Evolutionary conservation across 2,113 vertebrate genomes (phyloP).

Genomic region (Cromileptes altivelis): DNA sequence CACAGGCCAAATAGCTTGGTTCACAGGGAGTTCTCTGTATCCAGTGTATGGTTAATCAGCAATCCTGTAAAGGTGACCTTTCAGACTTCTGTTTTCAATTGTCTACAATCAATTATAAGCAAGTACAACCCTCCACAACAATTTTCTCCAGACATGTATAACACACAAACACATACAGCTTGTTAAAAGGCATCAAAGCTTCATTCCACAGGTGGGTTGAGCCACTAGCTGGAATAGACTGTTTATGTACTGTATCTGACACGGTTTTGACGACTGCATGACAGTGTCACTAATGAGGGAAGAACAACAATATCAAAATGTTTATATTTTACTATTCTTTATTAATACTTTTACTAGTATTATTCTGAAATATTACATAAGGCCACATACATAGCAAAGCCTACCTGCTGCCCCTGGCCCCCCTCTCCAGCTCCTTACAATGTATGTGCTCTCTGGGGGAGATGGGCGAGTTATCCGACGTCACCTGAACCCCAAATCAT

Average conservation of each 20-base stretch:
- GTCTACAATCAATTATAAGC: background rate
- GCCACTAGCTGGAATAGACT: background rate
- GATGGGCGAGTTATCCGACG: too few species aligned
- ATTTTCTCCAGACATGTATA: background rate
- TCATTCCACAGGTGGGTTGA: background rate
- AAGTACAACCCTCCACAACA: background rate
- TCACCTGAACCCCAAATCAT: too few species aligned
- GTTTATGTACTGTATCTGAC: background rate
- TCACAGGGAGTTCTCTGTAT: background rate
- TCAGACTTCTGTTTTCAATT: background rate
- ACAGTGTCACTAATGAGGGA: too few species aligned
- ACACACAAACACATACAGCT: background rate
- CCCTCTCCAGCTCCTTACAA: too few species aligned
- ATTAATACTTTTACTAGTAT: too few species aligned
- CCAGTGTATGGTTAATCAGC: background rate
- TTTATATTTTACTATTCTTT: too few species aligned
- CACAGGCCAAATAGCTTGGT: constrained; percentile 10
- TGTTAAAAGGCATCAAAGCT: background rate
- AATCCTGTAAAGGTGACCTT: background rate
- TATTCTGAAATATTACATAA: too few species aligned
- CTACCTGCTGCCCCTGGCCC: too few species aligned
- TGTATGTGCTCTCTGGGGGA: too few species aligned
- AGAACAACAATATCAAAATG: too few species aligned
- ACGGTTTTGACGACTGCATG: background rate
- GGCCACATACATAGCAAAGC: too few species aligned